Evolutionary conservation across 2,888 invertebrate genomes (phyloP), one percentile per base, ranked within the genome.

Genomic region (Sepioteuthis lessoniana): DNA sequence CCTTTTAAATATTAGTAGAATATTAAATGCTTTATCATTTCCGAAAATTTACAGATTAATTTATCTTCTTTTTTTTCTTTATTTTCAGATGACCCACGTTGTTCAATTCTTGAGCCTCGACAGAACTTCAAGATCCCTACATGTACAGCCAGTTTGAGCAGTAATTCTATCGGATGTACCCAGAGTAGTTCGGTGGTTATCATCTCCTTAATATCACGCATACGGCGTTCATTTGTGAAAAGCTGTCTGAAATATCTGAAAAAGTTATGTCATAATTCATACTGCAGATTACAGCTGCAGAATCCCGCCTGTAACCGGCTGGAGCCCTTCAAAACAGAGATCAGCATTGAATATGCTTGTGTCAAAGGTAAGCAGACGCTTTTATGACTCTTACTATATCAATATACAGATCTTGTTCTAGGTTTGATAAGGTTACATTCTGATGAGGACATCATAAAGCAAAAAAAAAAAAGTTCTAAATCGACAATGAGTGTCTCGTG

Each of bases 131-230:
- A 92, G 35, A 92, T 92, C 42, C 92, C 92, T 16, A 47, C 92
- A 46, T 92, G 92, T 92, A 47, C 92, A 92, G 92, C 92, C 38
- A 47, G 92, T n/a, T 46, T 92, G 46, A 92, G 92, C 92, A 92
- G 92, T 46, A 92, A 42, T n/a, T 46, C 92, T 25, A 42, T 92
- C 31, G 92, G 92, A 25, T 92, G 92, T n/a, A 47, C 46, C n/a
- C 42, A n/a, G n/a, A 46, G 47, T 19, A 47, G 92, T 42, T 92
- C 46, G 37, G 92, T 92, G n/a, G 92, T 92, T 10, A 47, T 92
- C 46, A 46, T 92, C 28, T 92, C 92, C 25, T 19, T 92, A 31
- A 92, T 38, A 92, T 92, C 92, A 47, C n/a, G 92, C 16, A 47
- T 92, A 42, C 92, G 92, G 25, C 92, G 92, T 42, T 47, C 92